Evolutionary conservation across 92 coral and sea anemone genomes (phyloP).

Genomic region (Virgularia gustaviana): DNA sequence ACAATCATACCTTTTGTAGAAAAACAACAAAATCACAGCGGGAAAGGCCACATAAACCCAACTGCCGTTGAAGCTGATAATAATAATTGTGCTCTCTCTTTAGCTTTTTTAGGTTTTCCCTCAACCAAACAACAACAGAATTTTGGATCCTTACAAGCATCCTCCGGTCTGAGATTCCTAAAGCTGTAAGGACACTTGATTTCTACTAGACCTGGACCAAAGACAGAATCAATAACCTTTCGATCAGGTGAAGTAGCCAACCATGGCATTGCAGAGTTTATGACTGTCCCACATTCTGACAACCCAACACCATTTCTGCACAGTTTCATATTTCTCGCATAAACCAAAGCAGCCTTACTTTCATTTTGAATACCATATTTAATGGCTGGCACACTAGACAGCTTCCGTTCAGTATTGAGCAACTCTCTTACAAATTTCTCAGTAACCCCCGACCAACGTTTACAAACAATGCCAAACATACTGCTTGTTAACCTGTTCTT

Average conservation of each 20-base stretch:
- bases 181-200: constrained; percentile 56
- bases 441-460: constrained; percentile 42
- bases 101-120: constrained; percentile 53
- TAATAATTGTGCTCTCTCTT: constrained; percentile 42
- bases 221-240: constrained; percentile 48
- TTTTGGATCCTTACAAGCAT: constrained; percentile 52
- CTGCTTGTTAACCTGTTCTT: constrained; percentile 59
- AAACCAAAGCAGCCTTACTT: constrained; percentile 49
- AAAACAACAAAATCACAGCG: constrained; percentile 59
- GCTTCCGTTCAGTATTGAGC: constrained; percentile 43
- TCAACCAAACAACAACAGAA: constrained; percentile 52
- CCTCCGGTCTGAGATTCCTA: constrained; percentile 54
- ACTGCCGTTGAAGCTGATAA: constrained; percentile 57
- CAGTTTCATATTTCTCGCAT: constrained; percentile 51
- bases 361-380: constrained; percentile 52
- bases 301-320: constrained; percentile 41
- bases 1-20: constrained; percentile 46
- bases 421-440: constrained; percentile 56
- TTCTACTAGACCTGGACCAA: constrained; percentile 54
- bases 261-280: constrained; percentile 53
- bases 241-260: constrained; percentile 61
- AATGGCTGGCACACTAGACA: constrained; percentile 50
- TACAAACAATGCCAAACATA: constrained; percentile 59
- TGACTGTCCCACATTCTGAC: constrained; percentile 52
- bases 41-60: constrained; percentile 53